Evolutionary conservation across 2,797 vertebrate species (phyloP).

Genomic region (Benthosema pterotum): DNA sequence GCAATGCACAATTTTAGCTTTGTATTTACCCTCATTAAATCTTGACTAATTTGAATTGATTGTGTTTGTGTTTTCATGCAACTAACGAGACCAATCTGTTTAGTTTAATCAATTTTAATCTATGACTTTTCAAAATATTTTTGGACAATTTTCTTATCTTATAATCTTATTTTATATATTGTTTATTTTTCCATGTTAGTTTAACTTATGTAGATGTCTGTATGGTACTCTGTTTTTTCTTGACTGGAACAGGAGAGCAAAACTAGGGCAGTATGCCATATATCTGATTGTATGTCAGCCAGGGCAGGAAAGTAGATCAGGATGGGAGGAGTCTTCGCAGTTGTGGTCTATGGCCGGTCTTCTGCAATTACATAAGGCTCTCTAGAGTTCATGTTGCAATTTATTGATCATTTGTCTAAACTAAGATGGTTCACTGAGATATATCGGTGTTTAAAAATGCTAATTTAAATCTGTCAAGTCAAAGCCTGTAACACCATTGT

Average conservation of each 20-base stretch:
- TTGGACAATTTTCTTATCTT: too few relatives aligned
- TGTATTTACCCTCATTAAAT: slow-evolving; percentile 79
- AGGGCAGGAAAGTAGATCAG: slow-evolving; percentile 35
- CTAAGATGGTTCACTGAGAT: not conserved
- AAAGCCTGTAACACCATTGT: not conserved
- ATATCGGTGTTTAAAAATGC: slow-evolving; percentile 22
- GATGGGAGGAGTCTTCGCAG: slow-evolving; percentile 51
- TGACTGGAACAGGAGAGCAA: slow-evolving; percentile 2
- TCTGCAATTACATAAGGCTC: slow-evolving; percentile 33
- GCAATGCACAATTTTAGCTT: slow-evolving; percentile 52
- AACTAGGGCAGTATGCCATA: slow-evolving; percentile 58
- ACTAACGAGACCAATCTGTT: slow-evolving; percentile 4
- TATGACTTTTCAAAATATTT: not conserved
- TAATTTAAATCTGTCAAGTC: not conserved
- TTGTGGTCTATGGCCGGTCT: slow-evolving; percentile 33
- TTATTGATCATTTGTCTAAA: slow-evolving; percentile 20
- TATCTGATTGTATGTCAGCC: slow-evolving; percentile 17
- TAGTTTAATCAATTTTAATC: not conserved
- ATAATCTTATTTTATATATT: too few relatives aligned
- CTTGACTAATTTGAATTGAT: slow-evolving; percentile 63
- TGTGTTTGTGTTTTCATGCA: slow-evolving; percentile 35
- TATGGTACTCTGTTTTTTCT: slow-evolving; percentile 15
- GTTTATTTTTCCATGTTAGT: not conserved
- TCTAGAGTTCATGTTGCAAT: slow-evolving; percentile 40
- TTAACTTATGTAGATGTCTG: not conserved